These are phyloP conservation scores for Cichladusa arquata DNA, from an alignment of 2,113 vertebrate genomes.

Conservation along the genomic window DNA sequence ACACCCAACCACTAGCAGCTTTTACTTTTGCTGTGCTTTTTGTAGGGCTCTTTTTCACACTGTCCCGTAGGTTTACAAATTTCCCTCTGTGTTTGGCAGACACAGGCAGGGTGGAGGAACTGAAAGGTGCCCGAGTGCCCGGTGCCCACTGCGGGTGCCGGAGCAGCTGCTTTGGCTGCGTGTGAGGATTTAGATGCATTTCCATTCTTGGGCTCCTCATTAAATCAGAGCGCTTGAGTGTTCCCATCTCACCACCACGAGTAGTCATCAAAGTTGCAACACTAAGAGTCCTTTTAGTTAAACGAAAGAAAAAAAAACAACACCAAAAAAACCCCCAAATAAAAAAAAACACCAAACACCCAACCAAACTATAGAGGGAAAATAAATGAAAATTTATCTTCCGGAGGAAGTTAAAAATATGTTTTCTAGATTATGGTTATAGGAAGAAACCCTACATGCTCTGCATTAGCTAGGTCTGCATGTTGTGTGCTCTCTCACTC, in stretches of 20 bases:
- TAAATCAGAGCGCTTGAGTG: slow-evolving; percentile 10
- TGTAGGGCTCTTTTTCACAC: slow-evolving; percentile 86
- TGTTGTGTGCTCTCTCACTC: slow-evolving; percentile 19
- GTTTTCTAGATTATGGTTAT: not conserved
- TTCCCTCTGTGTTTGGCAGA: slow-evolving; percentile 75
- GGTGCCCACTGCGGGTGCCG: not conserved
- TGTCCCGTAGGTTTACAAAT: slow-evolving; percentile 84
- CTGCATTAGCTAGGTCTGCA: slow-evolving; percentile 28
- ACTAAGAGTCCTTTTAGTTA: not conserved
- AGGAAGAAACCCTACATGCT: not conserved
- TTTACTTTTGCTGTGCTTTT: slow-evolving; percentile 82
- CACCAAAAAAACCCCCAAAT: not conserved
- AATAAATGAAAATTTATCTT: not conserved
- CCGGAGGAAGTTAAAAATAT: not conserved
- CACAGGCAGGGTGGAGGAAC: slow-evolving; percentile 67
- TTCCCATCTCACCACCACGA: slow-evolving; percentile 25
- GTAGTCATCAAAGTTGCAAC: not conserved
- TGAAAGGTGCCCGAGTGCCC: slow-evolving; percentile 1
- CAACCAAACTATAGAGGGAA: not conserved
- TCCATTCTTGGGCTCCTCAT: slow-evolving; percentile 6
- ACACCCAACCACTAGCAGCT: slow-evolving; percentile 69
- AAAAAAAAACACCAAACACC: no score
- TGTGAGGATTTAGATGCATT: not conserved
- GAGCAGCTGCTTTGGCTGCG: slow-evolving; percentile 33
- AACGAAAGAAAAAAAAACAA: not conserved